phyloP scores from a whole-genome alignment of 1,140 invertebrate genomes.

The Lasioglossum albipes region DNA sequence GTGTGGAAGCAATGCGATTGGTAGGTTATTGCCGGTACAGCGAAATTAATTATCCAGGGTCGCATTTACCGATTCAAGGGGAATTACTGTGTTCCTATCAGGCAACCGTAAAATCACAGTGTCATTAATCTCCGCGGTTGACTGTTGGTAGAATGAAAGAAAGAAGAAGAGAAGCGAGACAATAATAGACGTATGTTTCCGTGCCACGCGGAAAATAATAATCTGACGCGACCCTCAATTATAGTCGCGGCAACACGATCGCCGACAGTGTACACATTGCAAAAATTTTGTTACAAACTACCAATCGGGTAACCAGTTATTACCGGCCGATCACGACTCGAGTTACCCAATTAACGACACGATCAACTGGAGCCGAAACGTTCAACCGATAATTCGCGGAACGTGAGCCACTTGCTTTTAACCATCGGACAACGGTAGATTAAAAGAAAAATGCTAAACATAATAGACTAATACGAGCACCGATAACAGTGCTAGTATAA shows the following conservation, averaged over 20 bases:
- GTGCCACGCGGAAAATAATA: slow-evolving; percentile 34
- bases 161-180: slow-evolving; percentile 11
- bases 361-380: slow-evolving; percentile 16
- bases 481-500: no score
- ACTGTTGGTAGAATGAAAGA: not conserved
- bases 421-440: not conserved
- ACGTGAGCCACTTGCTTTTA: slow-evolving; percentile 17
- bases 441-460: not conserved
- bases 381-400: slow-evolving; percentile 16
- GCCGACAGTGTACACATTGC: slow-evolving; percentile 21
- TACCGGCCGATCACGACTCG: slow-evolving; percentile 28
- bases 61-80: not conserved
- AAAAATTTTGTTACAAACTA: slow-evolving; percentile 37
- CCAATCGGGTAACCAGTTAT: slow-evolving; percentile 21
- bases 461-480: no score
- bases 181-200: slow-evolving; percentile 35
- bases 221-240: slow-evolving; percentile 32
- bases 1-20: not conserved
- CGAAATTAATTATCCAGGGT: slow-evolving; percentile 2
- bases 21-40: not conserved
- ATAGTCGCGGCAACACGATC: slow-evolving; percentile 31
- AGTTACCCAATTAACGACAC: slow-evolving; percentile 44
- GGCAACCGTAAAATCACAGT: slow-evolving; percentile 26
- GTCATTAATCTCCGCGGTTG: slow-evolving; percentile 22
- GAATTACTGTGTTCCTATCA: slow-evolving; percentile 24